A percentile compares a stretch with the other conserved stretches of the same genome.
Conservation (phyloP, 2,113 vertebrate genomes). For the Motacilla tschutschensis region DNA sequence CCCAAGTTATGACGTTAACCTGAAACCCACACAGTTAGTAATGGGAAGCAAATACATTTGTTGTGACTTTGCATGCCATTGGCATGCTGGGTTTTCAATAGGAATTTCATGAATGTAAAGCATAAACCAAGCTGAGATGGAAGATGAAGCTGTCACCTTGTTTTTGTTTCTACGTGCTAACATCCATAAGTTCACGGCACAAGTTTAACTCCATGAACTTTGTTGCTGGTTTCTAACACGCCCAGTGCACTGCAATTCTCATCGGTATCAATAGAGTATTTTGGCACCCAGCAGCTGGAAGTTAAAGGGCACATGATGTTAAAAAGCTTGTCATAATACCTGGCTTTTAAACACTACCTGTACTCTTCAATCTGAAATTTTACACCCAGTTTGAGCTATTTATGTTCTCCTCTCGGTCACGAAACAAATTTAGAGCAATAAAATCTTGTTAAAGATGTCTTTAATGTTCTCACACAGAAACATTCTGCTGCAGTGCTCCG, state of each 20-base stretch:
- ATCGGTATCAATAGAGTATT: not conserved
- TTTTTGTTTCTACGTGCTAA: not conserved
- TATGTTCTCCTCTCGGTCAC: not conserved
- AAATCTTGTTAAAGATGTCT: not conserved
- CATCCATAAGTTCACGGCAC: not conserved
- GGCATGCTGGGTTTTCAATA: not conserved
- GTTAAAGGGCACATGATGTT: not conserved
- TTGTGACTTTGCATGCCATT: not conserved
- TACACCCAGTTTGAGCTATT: not conserved
- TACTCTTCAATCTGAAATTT: not conserved
- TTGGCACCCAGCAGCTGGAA: not conserved
- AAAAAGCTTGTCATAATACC: not conserved
- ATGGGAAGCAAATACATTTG: not conserved
- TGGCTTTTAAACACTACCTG: not conserved
- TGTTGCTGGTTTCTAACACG: not conserved
- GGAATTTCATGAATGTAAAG: not conserved
- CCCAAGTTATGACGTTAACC: not conserved
- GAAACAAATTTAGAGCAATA: not conserved
- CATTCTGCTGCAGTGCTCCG: not conserved
- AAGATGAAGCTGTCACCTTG: not conserved
- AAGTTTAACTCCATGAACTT: not conserved
- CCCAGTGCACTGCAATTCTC: not conserved
- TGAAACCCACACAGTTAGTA: not conserved
- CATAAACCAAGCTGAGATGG: not conserved
- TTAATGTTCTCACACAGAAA: not conserved